A percentile compares a stretch with the other conserved stretches of the same genome.
phyloP scores from a whole-genome alignment of 2,113 vertebrate species.

The cattle (Bos taurus) region ARS-UCD2.0 NC_037331.1:113193001-113193500 shows the following conservation, averaged over 20 bases:
- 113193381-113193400: background rate
- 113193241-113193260: background rate
- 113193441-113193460: background rate
- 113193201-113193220: background rate
- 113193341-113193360: background rate
- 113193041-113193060: background rate
- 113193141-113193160: rapidly evolving
- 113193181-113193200: rapidly evolving
- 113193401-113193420: background rate
- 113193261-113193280: background rate
- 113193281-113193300: background rate
- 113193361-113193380: background rate
- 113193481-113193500: background rate
- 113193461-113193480: background rate
- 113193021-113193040: background rate
- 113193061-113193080: rapidly evolving
- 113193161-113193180: rapidly evolving
- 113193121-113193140: rapidly evolving
- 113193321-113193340: background rate
- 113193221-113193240: background rate
- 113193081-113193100: rapidly evolving
- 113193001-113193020: rapidly evolving
- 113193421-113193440: background rate
- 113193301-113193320: background rate
- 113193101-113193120: background rate